These are phyloP conservation scores for Sciurus carolinensis DNA, from an alignment of 2,797 vertebrate genomes.

Conservation along the genomic window DNA sequence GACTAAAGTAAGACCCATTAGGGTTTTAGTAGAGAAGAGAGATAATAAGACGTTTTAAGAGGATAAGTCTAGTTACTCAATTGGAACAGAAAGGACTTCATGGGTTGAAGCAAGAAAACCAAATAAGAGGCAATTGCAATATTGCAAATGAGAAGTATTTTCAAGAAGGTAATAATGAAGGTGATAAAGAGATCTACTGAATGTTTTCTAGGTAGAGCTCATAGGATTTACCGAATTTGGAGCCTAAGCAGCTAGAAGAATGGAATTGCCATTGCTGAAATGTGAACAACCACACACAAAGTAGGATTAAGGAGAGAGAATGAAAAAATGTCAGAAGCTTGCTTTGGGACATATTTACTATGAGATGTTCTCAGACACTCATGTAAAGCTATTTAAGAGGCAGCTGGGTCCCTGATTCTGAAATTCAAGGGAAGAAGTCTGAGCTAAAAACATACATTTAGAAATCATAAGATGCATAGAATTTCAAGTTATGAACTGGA, in stretches of 20 bases:
- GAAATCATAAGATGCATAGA: background rate
- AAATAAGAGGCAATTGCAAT: background rate
- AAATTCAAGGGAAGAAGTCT: background rate
- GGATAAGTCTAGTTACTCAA: background rate
- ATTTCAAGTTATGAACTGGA: background rate
- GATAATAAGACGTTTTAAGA: background rate
- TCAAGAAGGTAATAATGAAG: background rate
- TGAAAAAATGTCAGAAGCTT: background rate
- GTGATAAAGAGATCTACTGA: background rate
- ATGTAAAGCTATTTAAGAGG: background rate
- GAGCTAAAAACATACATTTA: background rate
- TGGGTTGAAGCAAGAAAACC: background rate
- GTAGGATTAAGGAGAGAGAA: background rate
- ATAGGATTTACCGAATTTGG: background rate
- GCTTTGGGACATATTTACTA: background rate
- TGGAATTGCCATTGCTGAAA: background rate
- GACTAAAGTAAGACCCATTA: background rate
- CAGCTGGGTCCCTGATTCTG: background rate
- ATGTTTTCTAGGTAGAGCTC: background rate
- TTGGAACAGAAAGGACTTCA: background rate
- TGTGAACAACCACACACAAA: background rate
- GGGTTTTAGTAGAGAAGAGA: background rate
- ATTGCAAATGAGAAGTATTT: background rate
- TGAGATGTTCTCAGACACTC: background rate
- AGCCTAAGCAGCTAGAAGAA: background rate